Conservation (phyloP, 2,888 invertebrate genomes). For the Mythimna albipuncta region DNA sequence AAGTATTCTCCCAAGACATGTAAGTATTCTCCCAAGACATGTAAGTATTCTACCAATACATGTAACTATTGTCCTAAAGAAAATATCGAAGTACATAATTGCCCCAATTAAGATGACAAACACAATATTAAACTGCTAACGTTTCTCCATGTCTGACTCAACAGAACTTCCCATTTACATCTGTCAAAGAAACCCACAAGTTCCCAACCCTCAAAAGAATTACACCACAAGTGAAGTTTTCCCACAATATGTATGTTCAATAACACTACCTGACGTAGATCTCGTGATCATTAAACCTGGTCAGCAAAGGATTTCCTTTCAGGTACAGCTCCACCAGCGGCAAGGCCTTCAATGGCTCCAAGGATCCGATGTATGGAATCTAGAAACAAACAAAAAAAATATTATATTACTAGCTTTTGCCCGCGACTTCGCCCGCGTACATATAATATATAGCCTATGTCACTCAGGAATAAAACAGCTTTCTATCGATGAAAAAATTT, state of each 20-base stretch:
- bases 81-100: neutral
- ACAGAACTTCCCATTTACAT: neutral
- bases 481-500: too few relatives aligned
- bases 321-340: slow-evolving; percentile 94
- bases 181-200: neutral
- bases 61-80: too few relatives aligned
- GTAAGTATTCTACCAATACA: neutral
- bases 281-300: slow-evolving; percentile 94
- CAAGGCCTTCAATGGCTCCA: slow-evolving; percentile 93
- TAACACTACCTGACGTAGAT: slow-evolving; percentile 95
- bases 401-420: too few relatives aligned
- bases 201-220: slow-evolving; percentile 2
- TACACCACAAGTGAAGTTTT: slow-evolving; percentile 39
- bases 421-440: too few relatives aligned
- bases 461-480: too few relatives aligned
- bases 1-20: neutral
- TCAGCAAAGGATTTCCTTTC: slow-evolving; percentile 95
- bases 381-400: slow-evolving; percentile 68
- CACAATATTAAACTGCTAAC: neutral
- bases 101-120: neutral
- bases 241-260: slow-evolving; percentile 55
- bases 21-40: neutral
- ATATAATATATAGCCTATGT: too few relatives aligned
- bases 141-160: neutral
- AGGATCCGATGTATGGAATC: slow-evolving; percentile 92